These are phyloP conservation scores for Caranx ignobilis DNA, from an alignment of 2,113 vertebrate genomes.

Conservation along the genomic window DNA sequence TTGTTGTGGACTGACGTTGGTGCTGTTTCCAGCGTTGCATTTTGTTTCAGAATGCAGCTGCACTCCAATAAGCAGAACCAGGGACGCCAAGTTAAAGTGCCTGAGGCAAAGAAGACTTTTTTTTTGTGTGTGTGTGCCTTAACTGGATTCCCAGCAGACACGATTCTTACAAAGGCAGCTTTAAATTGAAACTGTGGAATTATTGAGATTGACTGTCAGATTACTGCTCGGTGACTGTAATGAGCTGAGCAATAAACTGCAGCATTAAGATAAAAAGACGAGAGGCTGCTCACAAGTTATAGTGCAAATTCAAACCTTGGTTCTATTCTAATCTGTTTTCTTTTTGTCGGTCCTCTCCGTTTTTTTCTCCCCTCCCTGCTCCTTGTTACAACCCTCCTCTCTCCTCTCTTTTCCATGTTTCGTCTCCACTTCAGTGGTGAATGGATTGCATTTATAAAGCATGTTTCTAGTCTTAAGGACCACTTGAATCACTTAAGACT, in stretches of 20 bases:
- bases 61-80: constrained; percentile 25
- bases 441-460: too few relatives aligned
- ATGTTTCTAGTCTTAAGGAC: too few relatives aligned
- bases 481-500: too few relatives aligned
- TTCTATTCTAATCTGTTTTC: neutral
- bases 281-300: neutral
- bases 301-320: constrained; percentile 21
- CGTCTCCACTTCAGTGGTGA: neutral
- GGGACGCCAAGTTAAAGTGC: constrained; percentile 22
- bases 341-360: neutral
- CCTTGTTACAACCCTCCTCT: neutral
- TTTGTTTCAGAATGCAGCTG: constrained; percentile 28
- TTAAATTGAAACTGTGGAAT: constrained; percentile 37
- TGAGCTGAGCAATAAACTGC: constrained; percentile 10
- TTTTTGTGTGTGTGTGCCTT: constrained; percentile 4
- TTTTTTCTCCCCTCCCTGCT: neutral
- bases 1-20: neutral
- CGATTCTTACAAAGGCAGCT: constrained; percentile 4
- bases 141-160: constrained; percentile 33
- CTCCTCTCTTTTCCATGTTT: neutral
- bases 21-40: constrained; percentile 16
- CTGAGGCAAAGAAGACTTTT: constrained; percentile 37
- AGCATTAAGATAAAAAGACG: constrained; percentile 30
- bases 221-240: constrained; percentile 16
- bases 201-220: constrained; percentile 36